These are phyloP conservation scores for Xerus rutilus DNA, from an alignment of 2,797 vertebrate genomes.

Conservation along the genomic window DNA sequence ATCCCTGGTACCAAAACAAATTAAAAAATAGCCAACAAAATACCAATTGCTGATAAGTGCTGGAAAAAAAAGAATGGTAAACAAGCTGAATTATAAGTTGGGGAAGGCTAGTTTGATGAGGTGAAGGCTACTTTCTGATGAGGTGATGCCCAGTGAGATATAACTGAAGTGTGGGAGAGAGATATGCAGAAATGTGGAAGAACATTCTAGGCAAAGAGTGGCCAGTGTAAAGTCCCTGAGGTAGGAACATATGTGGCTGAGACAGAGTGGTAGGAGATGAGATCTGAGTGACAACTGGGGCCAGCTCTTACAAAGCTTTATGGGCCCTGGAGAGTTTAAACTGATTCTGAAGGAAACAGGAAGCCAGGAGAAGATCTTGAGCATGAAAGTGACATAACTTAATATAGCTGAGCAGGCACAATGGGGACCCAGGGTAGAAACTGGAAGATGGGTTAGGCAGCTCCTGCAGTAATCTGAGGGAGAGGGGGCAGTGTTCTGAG, in stretches of 20 bases:
- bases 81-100: not conserved
- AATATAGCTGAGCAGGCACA: not conserved
- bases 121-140: constrained; percentile 12
- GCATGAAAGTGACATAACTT: not conserved
- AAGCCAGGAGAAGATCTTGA: not conserved
- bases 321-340: not conserved
- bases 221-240: not conserved
- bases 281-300: not conserved
- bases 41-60: not conserved
- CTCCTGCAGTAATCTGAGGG: rapidly evolving
- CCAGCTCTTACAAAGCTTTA: not conserved
- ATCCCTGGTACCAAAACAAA: not conserved
- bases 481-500: not conserved
- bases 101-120: not conserved
- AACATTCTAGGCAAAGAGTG: not conserved
- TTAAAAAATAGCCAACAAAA: not conserved
- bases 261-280: not conserved
- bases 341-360: not conserved
- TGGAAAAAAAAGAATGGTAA: not conserved
- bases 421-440: not conserved
- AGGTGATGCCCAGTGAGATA: not conserved
- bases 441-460: too few species aligned
- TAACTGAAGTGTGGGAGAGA: not conserved
- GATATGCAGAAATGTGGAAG: not conserved
- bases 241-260: not conserved